Percentiles rank a stretch among this genome's conserved stretches.
These are phyloP conservation scores for Paramuricea clavata DNA, from an alignment of 92 coral and sea anemone genomes.

Conservation along the genomic window DNA sequence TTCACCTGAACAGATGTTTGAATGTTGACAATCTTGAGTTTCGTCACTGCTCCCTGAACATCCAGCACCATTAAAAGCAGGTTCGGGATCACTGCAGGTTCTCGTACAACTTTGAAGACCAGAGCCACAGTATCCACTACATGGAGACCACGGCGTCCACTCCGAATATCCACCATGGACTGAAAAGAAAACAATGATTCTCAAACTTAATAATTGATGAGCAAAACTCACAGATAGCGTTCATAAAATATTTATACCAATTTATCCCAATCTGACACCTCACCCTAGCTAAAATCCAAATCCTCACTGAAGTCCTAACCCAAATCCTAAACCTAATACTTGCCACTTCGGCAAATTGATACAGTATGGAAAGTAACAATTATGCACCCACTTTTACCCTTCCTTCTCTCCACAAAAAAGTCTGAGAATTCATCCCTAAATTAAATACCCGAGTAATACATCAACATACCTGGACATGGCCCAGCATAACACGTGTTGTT, in stretches of 20 bases:
- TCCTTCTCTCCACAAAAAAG: no score
- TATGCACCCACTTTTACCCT: not conserved
- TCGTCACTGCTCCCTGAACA: not conserved
- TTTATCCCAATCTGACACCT: no score
- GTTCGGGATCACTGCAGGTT: constrained; percentile 16
- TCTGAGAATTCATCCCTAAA: no score
- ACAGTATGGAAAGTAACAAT: no score
- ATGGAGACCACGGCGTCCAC: constrained; percentile 19
- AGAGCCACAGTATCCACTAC: constrained; percentile 45
- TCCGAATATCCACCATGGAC: constrained; percentile 12
- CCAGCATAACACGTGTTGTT: not conserved
- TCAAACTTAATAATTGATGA: no score
- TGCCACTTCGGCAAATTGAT: no score
- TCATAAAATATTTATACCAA: not conserved
- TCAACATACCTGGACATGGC: not conserved
- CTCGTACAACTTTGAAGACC: constrained; percentile 14
- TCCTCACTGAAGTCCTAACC: no score
- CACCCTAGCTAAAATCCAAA: no score
- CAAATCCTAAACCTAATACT: no score
- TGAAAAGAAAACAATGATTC: not conserved
- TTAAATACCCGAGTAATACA: no score
- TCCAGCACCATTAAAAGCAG: constrained; percentile 22
- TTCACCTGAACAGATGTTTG: constrained; percentile 5
- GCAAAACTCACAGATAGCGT: no score
- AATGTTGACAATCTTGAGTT: not conserved